Conservation (phyloP, 30 jellyfish, hydroid and myxozoan species). For the Turritopsis rubra region DNA sequence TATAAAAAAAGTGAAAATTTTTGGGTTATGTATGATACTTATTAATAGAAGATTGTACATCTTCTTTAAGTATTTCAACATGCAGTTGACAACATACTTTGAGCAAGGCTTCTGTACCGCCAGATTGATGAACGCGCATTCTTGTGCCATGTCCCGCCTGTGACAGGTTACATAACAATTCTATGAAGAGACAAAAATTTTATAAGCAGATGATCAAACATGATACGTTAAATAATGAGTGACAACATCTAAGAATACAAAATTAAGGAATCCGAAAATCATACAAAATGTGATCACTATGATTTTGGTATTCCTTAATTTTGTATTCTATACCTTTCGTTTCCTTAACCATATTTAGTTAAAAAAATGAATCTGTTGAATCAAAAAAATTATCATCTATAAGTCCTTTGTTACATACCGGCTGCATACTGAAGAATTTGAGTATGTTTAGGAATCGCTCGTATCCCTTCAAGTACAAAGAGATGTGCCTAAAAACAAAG, state of each 20-base stretch:
- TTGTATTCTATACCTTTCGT: too few species aligned
- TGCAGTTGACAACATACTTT: background rate
- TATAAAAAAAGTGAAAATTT: too few species aligned
- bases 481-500: slow-evolving; percentile 6
- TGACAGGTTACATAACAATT: background rate
- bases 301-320: too few species aligned
- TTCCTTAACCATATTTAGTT: too few species aligned
- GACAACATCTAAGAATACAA: background rate
- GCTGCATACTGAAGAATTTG: background rate
- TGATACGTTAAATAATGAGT: background rate
- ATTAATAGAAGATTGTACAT: too few species aligned
- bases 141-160: slow-evolving; percentile 7
- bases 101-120: slow-evolving; percentile 1
- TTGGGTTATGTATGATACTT: too few species aligned
- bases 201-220: slow-evolving; percentile 3
- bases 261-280: too few species aligned
- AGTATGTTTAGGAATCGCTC: slow-evolving; percentile 1
- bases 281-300: too few species aligned
- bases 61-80: too few species aligned
- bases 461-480: slow-evolving; percentile 7
- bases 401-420: background rate
- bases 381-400: background rate
- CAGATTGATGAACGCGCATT: background rate
- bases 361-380: too few species aligned
- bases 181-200: background rate